Base-by-base conservation (phyloP, 2,888 invertebrate species). In the Cheilosia grossa region DNA sequence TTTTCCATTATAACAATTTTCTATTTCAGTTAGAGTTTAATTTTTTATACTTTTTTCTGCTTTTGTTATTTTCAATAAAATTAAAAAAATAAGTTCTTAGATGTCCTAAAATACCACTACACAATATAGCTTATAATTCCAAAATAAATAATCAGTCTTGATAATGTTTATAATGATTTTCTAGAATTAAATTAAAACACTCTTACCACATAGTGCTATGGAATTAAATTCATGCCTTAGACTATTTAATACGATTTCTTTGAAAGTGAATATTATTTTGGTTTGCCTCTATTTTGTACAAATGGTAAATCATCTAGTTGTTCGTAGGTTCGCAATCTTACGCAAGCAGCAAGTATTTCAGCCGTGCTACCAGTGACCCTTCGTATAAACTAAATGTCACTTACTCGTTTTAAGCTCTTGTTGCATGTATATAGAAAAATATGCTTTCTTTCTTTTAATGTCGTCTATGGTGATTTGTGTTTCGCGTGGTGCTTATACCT, bases 91-190 rank as follows among this genome's bases (percentile, higher is more conserved):
- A 42, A 51, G 7, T 42, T 69, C 63, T 82, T 69, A 79, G 69
- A 74, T 70, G 64, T 69, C 56, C 63, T 21, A 27, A 63, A 78
- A 64, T 30, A 74, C 53, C 33, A 64, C 63, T 58, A 82, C 67
- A 24, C 37, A 77, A 73, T 79, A 83, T 79, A 83, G 79, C 82
- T 83, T 83, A 80, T 49, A 72, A 81, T 81, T 81, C 72, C 75
- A 81, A 85, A 85, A 72, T 85, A 85, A 85, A 85, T 85, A 85
- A 85, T 85, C 85, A 85, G 85, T 85, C 85, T 85, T 85, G 75
- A 85, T 85, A 85, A 85, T 81, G 72, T 85, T 64, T 58, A 56
- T 37, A 64, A 59, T 80, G 49, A 79, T 75, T 74, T 51, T 21
- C 42, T 72, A 72, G 19, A 72, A 17, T 59, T 42, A 17, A 30